Evolutionary conservation across 2,797 vertebrate genomes (phyloP).

Genomic region (Sebastes matsubarae): DNA sequence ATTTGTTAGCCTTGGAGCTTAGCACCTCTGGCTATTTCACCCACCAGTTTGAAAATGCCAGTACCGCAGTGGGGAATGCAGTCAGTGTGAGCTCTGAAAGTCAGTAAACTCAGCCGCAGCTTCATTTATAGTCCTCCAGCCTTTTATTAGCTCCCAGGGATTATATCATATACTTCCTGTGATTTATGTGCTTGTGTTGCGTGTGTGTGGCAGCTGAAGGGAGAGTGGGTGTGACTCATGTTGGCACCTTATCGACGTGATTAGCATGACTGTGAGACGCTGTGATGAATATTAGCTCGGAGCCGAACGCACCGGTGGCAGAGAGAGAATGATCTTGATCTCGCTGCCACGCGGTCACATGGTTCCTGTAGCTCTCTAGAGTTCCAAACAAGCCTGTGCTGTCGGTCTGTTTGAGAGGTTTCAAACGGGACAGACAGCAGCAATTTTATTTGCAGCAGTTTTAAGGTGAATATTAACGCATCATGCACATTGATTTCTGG

Average conservation of each 20-base stretch:
- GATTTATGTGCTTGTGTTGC: conserved; percentile 19
- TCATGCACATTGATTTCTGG: too few relatives aligned
- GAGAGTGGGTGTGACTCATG: conserved; percentile 35
- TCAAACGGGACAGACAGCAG: too few relatives aligned
- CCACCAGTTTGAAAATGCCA: not conserved
- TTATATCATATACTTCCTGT: not conserved
- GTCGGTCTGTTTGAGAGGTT: too few relatives aligned
- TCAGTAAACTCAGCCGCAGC: too few relatives aligned
- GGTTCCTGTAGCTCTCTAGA: too few relatives aligned
- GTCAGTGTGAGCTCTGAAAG: not conserved
- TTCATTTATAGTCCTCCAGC: not conserved
- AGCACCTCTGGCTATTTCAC: not conserved
- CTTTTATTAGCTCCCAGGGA: conserved; percentile 25
- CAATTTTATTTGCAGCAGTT: too few relatives aligned
- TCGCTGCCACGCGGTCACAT: too few relatives aligned
- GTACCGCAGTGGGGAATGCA: not conserved
- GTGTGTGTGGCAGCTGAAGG: conserved; percentile 16
- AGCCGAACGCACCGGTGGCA: not conserved
- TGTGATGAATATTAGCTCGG: not conserved
- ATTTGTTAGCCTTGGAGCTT: too few relatives aligned
- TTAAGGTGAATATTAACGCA: too few relatives aligned
- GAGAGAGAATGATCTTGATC: too few relatives aligned
- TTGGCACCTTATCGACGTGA: conserved; percentile 40
- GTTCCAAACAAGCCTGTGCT: too few relatives aligned
- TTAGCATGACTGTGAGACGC: conserved; percentile 16